These are phyloP conservation scores for Oenanthe melanoleuca DNA, from an alignment of 2,113 vertebrate species.

Conservation along the genomic window DNA sequence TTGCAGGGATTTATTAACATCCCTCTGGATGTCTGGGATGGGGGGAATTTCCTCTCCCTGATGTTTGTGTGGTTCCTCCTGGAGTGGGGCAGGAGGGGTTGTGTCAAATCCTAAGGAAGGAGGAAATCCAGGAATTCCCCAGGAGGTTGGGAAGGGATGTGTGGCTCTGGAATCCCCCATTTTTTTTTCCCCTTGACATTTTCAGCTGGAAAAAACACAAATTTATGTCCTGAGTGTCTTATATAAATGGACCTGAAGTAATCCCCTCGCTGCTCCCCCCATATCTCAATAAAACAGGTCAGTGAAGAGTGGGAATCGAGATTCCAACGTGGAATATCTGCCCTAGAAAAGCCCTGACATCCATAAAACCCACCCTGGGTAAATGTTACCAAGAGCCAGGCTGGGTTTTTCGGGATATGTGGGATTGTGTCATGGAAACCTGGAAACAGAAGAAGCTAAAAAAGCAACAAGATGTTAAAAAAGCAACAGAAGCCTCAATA, in stretches of 20 bases:
- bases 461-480: neutral
- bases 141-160: accelerated
- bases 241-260: conserved; percentile 21
- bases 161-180: neutral
- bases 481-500: neutral
- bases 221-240: neutral
- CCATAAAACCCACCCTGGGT: neutral
- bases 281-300: neutral
- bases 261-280: neutral
- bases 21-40: neutral
- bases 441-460: neutral
- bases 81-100: neutral
- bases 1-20: neutral
- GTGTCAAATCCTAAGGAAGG: neutral
- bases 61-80: accelerated
- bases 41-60: neutral
- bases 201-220: neutral
- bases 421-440: neutral
- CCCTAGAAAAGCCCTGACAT: neutral
- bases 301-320: neutral
- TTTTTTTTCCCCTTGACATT: neutral
- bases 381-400: neutral
- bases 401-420: neutral
- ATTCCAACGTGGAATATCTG: neutral
- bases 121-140: neutral